Conservation (phyloP, 2,797 vertebrate species). For the Tadarida brasiliensis region DNA sequence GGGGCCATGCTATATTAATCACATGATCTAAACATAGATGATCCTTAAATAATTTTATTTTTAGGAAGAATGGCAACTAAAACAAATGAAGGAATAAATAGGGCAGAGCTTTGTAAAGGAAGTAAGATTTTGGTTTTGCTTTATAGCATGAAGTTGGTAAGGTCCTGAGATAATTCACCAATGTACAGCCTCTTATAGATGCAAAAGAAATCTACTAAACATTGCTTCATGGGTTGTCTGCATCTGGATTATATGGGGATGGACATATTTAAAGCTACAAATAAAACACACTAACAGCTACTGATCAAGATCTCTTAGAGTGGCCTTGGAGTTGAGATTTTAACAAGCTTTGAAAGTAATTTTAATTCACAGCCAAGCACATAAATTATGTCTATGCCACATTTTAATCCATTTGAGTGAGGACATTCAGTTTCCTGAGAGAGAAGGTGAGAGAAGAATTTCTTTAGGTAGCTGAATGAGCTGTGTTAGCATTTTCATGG, state of each 20-base stretch:
- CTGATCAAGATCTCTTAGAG: not conserved
- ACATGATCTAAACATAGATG: not conserved
- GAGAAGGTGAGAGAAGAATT: not conserved
- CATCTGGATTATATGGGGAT: not conserved
- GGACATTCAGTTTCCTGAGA: not conserved
- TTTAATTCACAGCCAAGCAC: not conserved
- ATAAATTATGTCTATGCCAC: not conserved
- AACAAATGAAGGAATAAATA: slow-evolving; percentile 13
- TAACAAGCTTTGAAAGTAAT: not conserved
- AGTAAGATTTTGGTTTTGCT: not conserved
- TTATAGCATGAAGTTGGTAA: not conserved
- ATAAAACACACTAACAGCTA: not conserved
- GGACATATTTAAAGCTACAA: not conserved
- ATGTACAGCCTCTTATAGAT: not conserved
- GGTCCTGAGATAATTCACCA: not conserved
- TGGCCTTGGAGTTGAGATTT: not conserved
- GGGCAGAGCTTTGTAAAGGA: not conserved
- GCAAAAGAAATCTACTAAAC: not conserved
- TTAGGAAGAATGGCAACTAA: slow-evolving; percentile 2
- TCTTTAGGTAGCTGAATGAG: not conserved
- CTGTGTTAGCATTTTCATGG: not conserved
- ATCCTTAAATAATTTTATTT: slow-evolving; percentile 11
- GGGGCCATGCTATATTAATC: not conserved
- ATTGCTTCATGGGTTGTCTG: not conserved
- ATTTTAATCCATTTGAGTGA: not conserved